Evolutionary conservation across 2,888 invertebrate genomes (phyloP), one percentile per base, ranked within the genome.

Genomic region (Tetranychus truncatus): DNA sequence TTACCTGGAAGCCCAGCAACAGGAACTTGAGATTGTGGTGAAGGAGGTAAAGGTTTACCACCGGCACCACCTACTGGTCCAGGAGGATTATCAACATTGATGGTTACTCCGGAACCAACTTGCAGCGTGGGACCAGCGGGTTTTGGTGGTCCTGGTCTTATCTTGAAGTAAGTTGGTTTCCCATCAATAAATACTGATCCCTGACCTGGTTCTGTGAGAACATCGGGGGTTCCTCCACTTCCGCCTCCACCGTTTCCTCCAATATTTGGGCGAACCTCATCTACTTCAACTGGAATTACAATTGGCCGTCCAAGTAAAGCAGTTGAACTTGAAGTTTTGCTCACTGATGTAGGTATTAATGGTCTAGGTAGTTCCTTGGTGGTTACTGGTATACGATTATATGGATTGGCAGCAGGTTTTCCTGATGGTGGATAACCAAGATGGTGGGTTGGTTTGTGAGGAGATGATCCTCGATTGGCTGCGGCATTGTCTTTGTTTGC

Each of bases 171-270:
- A 0, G 92, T 92, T 80, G 91, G 85, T 84, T 92, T 91, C 66
- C 93, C 93, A 81, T 93, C 92, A 76, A 93, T 93, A 44, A 91
- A 92, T 20, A 93, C 93, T 83, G 91, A 92, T 81, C 92, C 89
- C 72, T 71, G 46, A 46, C 74, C 75, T n/a, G 74, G n/a, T 45
- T 74, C 74, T 24, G 74, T 74, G 11, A 74, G 71, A 15, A 74
- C 73, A 18, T 46, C 21, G 20, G 72, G 72, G 6, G 72, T 72
- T 72, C 44, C 24, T 72, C n/a, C 45, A 11, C 9, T 9, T 21
- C n/a, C 34, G 67, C 34, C 72, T n/a, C 71, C 76, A 1, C 34
- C 18, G 15, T 7, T 20, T 20, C 69, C 21, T 9, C 74, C 76
- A 24, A 76, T 65, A 34, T 74, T 55, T n/a, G 76, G 76, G 18